phyloP scores from a whole-genome alignment of 2,113 vertebrate species.

The Clupea harengus region DNA sequence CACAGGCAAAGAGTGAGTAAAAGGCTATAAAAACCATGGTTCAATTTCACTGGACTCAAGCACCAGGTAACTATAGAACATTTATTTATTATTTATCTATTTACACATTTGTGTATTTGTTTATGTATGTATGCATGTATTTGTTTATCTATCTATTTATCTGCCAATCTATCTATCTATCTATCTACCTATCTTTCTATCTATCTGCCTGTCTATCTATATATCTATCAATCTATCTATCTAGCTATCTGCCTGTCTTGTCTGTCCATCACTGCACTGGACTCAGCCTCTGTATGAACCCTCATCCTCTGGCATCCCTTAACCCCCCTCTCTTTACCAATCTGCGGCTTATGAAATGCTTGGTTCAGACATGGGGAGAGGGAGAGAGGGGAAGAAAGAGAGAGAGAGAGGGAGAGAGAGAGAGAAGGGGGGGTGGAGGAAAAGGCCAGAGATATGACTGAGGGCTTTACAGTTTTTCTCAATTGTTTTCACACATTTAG shows the following conservation, averaged over 20 bases:
- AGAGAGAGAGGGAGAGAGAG: not conserved
- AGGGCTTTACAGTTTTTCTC: too few relatives aligned
- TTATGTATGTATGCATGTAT: not conserved
- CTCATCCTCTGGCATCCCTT: not conserved
- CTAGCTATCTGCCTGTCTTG: not conserved
- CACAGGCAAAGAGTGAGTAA: too few relatives aligned
- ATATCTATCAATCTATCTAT: too few relatives aligned
- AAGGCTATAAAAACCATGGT: too few relatives aligned
- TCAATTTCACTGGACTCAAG: too few relatives aligned
- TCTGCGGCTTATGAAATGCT: not conserved
- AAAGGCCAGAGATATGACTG: slow-evolving; percentile 39
- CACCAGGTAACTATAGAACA: too few relatives aligned
- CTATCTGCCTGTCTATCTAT: not conserved
- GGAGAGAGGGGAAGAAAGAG: not conserved
- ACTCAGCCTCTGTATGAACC: not conserved
- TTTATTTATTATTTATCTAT: not conserved
- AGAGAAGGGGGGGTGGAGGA: not conserved
- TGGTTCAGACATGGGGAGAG: not conserved
- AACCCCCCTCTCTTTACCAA: not conserved
- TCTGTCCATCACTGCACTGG: not conserved
- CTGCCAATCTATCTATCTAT: too few relatives aligned
- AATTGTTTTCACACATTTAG: too few relatives aligned
- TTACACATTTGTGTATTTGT: too few relatives aligned
- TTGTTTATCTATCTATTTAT: not conserved
- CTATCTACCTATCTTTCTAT: not conserved